phyloP scores from a whole-genome alignment of 2,797 vertebrate genomes.

The Phrynocephalus forsythii region DNA sequence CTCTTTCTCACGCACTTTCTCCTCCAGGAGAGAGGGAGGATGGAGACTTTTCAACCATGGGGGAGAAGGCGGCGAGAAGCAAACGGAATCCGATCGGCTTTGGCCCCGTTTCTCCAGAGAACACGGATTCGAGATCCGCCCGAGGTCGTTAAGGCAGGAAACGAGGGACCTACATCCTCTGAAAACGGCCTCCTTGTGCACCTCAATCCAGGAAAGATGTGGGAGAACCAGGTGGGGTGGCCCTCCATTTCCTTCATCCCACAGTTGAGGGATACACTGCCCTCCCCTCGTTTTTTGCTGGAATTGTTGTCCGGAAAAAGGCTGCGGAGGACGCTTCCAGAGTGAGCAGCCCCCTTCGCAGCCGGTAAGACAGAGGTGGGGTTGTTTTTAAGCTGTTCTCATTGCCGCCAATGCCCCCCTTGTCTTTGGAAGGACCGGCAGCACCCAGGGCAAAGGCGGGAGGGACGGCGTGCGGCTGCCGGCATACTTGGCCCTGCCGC shows the following conservation, averaged over 20 bases:
- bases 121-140: not conserved
- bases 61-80: too few species aligned
- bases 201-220: constrained; percentile 23
- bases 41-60: not conserved
- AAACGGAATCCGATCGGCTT: too few species aligned
- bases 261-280: too few species aligned
- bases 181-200: not conserved
- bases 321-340: too few species aligned
- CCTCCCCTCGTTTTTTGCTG: not conserved
- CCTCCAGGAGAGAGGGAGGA: not conserved
- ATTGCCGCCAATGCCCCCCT: not conserved
- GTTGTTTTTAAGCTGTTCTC: not conserved
- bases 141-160: not conserved
- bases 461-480: not conserved
- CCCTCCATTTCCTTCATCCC: not conserved
- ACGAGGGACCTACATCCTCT: not conserved
- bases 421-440: not conserved
- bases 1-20: not conserved
- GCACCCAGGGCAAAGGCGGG: not conserved
- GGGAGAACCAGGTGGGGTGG: too few species aligned
- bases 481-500: not conserved
- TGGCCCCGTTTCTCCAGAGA: not conserved
- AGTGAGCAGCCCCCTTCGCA: too few species aligned
- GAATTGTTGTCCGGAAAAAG: not conserved
- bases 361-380: not conserved